Evolutionary conservation across 2,888 invertebrate genomes (phyloP), one percentile per base, ranked within the genome.

Genomic region (Anticlea derivata): DNA sequence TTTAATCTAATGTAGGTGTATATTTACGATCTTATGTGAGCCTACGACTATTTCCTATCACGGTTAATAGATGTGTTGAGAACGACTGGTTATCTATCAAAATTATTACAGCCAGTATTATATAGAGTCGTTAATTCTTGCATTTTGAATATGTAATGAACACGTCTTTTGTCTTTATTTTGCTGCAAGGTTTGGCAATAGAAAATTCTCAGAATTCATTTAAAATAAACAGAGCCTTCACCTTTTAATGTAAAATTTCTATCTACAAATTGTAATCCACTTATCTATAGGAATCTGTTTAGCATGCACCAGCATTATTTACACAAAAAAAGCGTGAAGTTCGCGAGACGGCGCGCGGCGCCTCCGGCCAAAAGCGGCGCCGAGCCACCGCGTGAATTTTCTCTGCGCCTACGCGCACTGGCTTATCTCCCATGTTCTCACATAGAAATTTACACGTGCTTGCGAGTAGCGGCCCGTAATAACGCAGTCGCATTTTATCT

Each of bases 381-480:
- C 80, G 78, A 8, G 17, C 24, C 23, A 24, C 23, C 12, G 75
- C 76, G 70, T 75, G 79, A 75, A 78, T 79, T 82, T 80, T 75
- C 77, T 70, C 64, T 70, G 66, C 76, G 72, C 89, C 90, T 80
- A 88, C 88, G 80, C 82, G 50, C 64, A 52, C 43, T 66, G 60
- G 69, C 80, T 84, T 89, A 87, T 87, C 86, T 82, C 66, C 70
- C 74, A 61, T 79, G 82, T 86, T 89, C 86, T 86, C 86, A 83
- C 84, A 83, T 76, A 80, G 81, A 86, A 84, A 89, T 89, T 89
- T 87, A 90, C 87, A 87, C 87, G 79, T 88, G 82, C 84, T 86
- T 71, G 83, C 76, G 75, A 85, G 80, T 76, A 81, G 77, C 75
- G 68, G 73, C 66, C 77, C 70, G 80, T 86, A 85, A 86, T 82